Evolutionary conservation across 64 coral and sea anemone species (phyloP).

Genomic region (Montipora sp.): DNA sequence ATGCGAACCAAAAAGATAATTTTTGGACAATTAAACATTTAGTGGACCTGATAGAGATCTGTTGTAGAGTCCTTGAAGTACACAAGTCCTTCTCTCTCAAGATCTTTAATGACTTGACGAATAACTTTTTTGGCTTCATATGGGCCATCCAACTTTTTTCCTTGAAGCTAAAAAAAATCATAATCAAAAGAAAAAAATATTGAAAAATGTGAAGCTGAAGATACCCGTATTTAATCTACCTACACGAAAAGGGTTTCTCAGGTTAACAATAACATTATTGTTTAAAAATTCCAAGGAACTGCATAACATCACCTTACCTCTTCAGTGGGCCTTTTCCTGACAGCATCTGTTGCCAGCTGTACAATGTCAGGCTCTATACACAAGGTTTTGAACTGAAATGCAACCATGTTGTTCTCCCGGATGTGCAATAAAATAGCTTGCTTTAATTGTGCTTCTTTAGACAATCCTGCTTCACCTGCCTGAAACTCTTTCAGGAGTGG

Average conservation of each 20-base stretch:
- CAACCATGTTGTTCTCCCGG: conserved; percentile 55
- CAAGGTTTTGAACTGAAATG: conserved; percentile 63
- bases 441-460: conserved; percentile 35
- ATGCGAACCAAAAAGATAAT: no score
- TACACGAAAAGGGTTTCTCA: no score
- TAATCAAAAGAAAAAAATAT: background rate
- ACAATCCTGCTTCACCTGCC: background rate
- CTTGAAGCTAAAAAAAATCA: background rate
- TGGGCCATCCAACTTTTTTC: conserved; percentile 1
- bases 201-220: no score
- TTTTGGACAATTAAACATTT: background rate
- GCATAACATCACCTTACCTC: background rate
- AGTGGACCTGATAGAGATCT: conserved; percentile 57
- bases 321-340: conserved; percentile 1
- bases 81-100: conserved; percentile 52
- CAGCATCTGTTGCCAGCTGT: conserved; percentile 41
- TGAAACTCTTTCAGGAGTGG: conserved; percentile 20
- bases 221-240: no score
- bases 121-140: conserved; percentile 56
- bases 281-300: background rate
- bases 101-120: conserved; percentile 35
- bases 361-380: conserved; percentile 65
- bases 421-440: conserved; percentile 47
- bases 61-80: conserved; percentile 45
- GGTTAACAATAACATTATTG: no score